phyloP scores from a whole-genome alignment of 2,113 vertebrate species.

The Atrichornis clamosus region DNA sequence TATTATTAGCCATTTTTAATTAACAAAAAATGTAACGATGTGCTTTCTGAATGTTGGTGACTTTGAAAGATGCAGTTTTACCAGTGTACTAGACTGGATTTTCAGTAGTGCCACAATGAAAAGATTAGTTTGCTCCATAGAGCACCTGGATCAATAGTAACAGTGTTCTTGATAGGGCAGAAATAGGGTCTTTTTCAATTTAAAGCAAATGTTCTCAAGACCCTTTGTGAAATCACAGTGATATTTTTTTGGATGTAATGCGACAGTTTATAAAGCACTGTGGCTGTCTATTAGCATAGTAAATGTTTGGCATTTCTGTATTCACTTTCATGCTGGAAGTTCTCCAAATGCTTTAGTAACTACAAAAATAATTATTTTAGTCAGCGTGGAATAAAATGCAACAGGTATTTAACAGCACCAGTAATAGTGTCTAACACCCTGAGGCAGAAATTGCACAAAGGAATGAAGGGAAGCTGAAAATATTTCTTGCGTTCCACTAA shows the following conservation, averaged over 20 bases:
- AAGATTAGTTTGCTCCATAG: neutral
- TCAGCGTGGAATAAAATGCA: neutral
- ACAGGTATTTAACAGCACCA: neutral
- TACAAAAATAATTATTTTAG: neutral
- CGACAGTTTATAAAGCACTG: neutral
- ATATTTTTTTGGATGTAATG: neutral
- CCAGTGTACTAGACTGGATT: neutral
- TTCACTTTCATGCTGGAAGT: neutral
- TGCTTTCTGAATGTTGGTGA: neutral
- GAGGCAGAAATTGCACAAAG: neutral
- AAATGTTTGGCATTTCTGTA: neutral
- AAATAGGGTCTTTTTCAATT: conserved; percentile 27
- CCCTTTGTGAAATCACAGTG: neutral
- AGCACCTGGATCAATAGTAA: neutral
- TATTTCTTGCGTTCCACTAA: neutral
- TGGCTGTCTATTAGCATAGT: neutral
- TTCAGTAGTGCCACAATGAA: neutral
- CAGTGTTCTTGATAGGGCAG: neutral
- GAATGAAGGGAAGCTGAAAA: neutral
- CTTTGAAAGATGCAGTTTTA: neutral
- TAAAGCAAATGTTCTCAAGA: neutral
- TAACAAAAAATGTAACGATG: neutral
- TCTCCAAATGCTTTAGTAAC: neutral
- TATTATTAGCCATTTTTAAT: neutral
- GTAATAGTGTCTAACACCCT: neutral